These are phyloP conservation scores for Fistularia tabacaria DNA, from an alignment of 2,797 vertebrate species.

Conservation along the genomic window DNA sequence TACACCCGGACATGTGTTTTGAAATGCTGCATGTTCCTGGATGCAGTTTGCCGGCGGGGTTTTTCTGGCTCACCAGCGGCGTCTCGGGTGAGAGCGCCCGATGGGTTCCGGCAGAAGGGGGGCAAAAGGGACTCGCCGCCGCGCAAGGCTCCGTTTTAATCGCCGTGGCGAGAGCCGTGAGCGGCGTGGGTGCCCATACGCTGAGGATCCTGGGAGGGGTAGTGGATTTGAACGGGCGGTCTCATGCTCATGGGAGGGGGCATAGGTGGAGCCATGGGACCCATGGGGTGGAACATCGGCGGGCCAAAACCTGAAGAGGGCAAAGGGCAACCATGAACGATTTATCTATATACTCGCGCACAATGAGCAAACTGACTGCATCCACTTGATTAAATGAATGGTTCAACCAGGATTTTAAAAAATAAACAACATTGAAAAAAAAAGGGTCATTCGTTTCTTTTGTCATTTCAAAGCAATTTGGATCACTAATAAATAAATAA, in stretches of 20 bases:
- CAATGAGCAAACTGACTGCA: neutral
- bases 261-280: constrained; percentile 87
- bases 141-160: constrained; percentile 36
- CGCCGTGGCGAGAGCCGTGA: constrained; percentile 64
- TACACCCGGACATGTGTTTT: too few relatives aligned
- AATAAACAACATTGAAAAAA: too few relatives aligned
- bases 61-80: too few relatives aligned
- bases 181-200: constrained; percentile 94
- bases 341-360: too few relatives aligned
- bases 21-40: too few relatives aligned
- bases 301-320: constrained; percentile 85
- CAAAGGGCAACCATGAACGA: neutral
- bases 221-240: constrained; percentile 95
- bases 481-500: too few relatives aligned
- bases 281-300: constrained; percentile 85
- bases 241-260: constrained; percentile 91
- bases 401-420: too few relatives aligned
- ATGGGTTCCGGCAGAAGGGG: constrained; percentile 1
- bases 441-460: too few relatives aligned
- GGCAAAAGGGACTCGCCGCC: constrained; percentile 13
- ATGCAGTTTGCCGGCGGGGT: too few relatives aligned
- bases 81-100: too few relatives aligned
- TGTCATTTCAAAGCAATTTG: too few relatives aligned
- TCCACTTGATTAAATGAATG: too few relatives aligned
- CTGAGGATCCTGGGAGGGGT: constrained; percentile 97